Conservation (phyloP, 2,797 vertebrate species). For the Argya squamiceps region DNA sequence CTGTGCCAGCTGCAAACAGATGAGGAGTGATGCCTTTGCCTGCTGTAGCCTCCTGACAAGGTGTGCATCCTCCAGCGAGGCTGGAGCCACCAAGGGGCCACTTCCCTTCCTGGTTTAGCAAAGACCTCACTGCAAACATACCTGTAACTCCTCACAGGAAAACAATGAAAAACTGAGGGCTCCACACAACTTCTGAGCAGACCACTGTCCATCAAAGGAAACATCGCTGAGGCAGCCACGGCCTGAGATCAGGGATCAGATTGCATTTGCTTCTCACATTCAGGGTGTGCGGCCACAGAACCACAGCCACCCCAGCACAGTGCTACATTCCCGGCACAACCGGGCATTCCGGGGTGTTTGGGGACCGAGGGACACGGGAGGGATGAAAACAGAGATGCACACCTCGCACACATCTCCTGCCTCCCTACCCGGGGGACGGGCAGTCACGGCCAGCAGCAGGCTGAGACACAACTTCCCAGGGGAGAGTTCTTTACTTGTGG, state of each 20-base stretch:
- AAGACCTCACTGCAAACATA: not conserved
- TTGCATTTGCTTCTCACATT: not conserved
- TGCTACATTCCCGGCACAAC: rapidly evolving
- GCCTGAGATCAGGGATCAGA: not conserved
- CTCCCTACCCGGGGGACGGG: not conserved
- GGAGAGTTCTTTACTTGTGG: not conserved
- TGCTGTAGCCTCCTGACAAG: not conserved
- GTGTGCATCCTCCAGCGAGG: rapidly evolving
- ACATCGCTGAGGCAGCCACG: not conserved
- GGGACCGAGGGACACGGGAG: not conserved
- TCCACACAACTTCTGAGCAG: not conserved
- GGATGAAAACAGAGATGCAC: no score
- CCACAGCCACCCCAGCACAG: rapidly evolving
- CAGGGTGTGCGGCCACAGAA: not conserved
- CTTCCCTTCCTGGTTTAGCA: not conserved
- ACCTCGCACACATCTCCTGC: not conserved
- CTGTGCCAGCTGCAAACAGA: not conserved
- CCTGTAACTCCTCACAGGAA: not conserved
- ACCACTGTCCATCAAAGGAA: not conserved
- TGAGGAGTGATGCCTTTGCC: not conserved
- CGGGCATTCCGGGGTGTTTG: not conserved
- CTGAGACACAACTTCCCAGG: not conserved
- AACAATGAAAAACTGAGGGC: not conserved
- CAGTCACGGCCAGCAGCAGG: rapidly evolving
- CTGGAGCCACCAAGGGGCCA: not conserved